Base-by-base conservation (phyloP, 1,140 invertebrate genomes). In the Pseudomyrmex pallidus region DNA sequence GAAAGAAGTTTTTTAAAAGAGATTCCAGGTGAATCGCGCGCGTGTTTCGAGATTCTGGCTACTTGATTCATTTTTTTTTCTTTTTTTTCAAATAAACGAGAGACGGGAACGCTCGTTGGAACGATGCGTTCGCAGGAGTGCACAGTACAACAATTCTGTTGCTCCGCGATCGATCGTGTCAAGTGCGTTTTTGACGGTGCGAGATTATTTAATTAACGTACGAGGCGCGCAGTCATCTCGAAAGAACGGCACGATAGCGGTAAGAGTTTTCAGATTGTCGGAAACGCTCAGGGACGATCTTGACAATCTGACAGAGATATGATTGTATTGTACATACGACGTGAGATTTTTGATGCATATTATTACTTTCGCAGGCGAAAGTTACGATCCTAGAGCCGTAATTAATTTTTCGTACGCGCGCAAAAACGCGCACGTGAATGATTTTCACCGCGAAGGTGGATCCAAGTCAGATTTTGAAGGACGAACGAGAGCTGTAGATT, bases 141-240 rank as follows among this genome's bases (percentile, higher is more conserved):
- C 73, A 88, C 62, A 90, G 91, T n/a, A 92, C 91, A 92, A 93
- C 92, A 93, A 92, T 87, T 87, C 25, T 85, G 77, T 88, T 85
- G n/a, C 82, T 85, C 77, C 63, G 9, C 85, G 68, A 80, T 67
- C 8, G 12, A 85, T 25, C 52, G 25, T 59, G 20, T 62, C 46
- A 61, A 70, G 74, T 78, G 57, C 57, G 35, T 80, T 5, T 35
- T 78, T 68, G 35, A 74, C 35, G 63, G 0, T 7, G 46, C n/a
- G 57, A 56, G 74, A 50, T 22, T 77, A 86, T 1, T 63, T 25
- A 56, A 46, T 88, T 66, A 20, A 2, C 48, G 22, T 62, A 63
- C 15, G 52, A 56, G 35, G 44, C 20, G 22, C 15, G 54, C 22
- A 46, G 54, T 44, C 22, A 17, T 46, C 20, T 72, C 7, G 67